Base-by-base conservation (phyloP, 2,888 invertebrate species). In the Hypsopygia costalis region DNA sequence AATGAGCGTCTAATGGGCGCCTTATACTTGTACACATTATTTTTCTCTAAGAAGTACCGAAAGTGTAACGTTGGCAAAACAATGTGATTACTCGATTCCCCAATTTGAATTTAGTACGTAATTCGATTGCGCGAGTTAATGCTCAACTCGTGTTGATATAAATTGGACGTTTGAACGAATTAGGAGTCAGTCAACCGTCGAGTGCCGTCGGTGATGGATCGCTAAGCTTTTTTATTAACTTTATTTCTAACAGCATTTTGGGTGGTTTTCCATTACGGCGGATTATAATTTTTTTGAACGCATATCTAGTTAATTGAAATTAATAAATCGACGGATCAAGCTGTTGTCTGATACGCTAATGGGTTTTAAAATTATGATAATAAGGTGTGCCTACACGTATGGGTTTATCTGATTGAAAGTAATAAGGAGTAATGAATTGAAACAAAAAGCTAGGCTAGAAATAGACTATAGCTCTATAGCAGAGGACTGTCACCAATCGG, bases 81-180 rank as follows among this genome's bases (percentile, higher is more conserved):
- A 81, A 77, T 72, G 66, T 62, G 62, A 62, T 72, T 69, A 3
- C 3, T 78, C 72, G 67, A 80, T 79, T 80, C 81, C 74, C 68
- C 69, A 81, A 80, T 78, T 69, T 66, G 71, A 78, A 81, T 77
- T 78, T 67, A 58, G 69, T 75, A 70, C 69, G 66, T 80, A 77
- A 83, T 77, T 80, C 76, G 62, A 81, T 81, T 79, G 75, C 62
- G 61, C 54, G 57, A 62, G 71, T 69, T 81, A 83, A 83, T 83
- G 83, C 81, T 59, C 62, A 66, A 76, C 67, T 62, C 80, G 69
- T 83, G 83, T 82, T 68, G 62, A 58, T 71, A 69, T 71, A 78
- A 79, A 82, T 74, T 63, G 75, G 61, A 67, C 69, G 79, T 74
- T 75, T 68, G 68, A 70, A 72, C 66, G 70, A 71, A 78, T 80